Conservation (phyloP, 2,113 vertebrate genomes). For the Triplophysa siluroides region DNA sequence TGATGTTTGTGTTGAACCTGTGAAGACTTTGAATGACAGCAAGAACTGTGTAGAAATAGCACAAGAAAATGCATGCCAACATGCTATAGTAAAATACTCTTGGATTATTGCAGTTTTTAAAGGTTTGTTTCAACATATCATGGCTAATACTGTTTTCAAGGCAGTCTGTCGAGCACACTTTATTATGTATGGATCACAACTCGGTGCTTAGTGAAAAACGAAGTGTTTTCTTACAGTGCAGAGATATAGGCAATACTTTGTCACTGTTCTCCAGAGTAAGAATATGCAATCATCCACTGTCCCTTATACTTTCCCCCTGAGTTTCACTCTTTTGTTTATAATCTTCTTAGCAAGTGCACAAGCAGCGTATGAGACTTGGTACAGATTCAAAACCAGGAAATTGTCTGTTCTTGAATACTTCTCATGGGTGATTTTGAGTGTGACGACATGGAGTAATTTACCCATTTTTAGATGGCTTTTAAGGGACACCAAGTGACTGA, state of each 20-base stretch:
- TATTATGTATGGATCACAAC: not conserved
- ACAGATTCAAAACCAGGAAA: too few species aligned
- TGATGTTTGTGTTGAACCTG: too few species aligned
- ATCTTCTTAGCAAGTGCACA: too few species aligned
- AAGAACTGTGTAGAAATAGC: too few species aligned
- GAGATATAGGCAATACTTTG: not conserved
- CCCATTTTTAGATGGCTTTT: too few species aligned
- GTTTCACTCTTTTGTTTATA: slow-evolving; percentile 5
- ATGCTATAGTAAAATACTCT: not conserved
- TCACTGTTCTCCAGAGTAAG: not conserved
- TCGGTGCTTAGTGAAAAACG: not conserved
- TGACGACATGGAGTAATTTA: too few species aligned
- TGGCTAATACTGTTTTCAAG: not conserved
- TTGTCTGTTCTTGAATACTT: too few species aligned
- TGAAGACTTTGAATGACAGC: too few species aligned
- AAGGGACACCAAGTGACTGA: not conserved
- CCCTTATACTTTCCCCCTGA: not conserved
- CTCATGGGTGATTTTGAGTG: too few species aligned
- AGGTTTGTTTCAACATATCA: not conserved
- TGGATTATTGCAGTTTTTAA: not conserved
- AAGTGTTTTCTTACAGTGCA: not conserved
- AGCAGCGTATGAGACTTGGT: too few species aligned
- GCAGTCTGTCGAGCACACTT: not conserved
- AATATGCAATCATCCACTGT: slow-evolving; percentile 6
- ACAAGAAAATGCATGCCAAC: not conserved